Evolutionary conservation across 2,797 vertebrate genomes (phyloP), one percentile per base, ranked within the genome.

Genomic region (Spondyliosoma cantharus): DNA sequence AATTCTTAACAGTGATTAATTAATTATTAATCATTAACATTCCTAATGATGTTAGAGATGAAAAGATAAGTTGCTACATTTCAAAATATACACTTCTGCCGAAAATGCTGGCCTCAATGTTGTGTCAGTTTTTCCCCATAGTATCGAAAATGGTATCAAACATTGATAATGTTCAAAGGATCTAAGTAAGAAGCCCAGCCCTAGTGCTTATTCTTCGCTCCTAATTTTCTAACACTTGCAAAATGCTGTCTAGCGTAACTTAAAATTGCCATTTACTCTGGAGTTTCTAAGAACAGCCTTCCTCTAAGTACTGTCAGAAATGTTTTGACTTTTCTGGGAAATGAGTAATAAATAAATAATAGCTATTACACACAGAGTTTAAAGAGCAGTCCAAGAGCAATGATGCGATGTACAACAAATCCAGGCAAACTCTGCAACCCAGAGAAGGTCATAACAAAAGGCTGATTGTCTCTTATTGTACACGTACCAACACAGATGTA

Each of bases 391-490:
- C 29, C 32, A n/a, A 32, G 16, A 50, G 32, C 7, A 56, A 32
- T 37, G 37, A 67, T 7, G 56, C 1, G 52, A 22, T 46, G 8
- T 16, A 25, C n/a, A 37, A 49, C 29, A 77, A 73, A 69, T 49
- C 2, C 15, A 64, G 5, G 19, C 8, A 37, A 68, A 32, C 57
- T 67, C 37, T 62, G 62, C 61, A 8, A 11, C 32, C 60, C 63
- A 25, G 52, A 53, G 24, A 72, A 3, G 22, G 19, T 66, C n/a
- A 37, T 12, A 43, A 56, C 2, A 63, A 68, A 78, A 66, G 11
- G 25, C 5, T 27, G 32, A 65, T 20, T 12, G 49, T 25, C n/a
- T 54, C 1, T 42, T 64, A 66, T 29, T 22, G 11, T 13, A 49
- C 11, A 75, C 15, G 32, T 37, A 14, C 17, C 7, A 54, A 25